phyloP scores from a whole-genome alignment of 2,888 invertebrate genomes.

The Lasius fuliginosus region DNA sequence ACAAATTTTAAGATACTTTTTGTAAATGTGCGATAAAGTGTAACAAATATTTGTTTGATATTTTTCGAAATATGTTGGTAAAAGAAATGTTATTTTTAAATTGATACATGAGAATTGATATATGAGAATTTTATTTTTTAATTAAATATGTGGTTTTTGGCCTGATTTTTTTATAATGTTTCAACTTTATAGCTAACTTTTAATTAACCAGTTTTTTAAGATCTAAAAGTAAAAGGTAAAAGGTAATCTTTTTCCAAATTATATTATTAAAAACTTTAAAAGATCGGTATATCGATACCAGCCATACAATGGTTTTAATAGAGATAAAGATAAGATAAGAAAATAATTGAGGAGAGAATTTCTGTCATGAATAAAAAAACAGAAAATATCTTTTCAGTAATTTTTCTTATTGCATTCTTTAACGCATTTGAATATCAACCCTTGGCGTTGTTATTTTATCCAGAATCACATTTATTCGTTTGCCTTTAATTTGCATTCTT shows the following conservation, averaged over 20 bases:
- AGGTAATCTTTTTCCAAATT: not conserved
- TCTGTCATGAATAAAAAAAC: not conserved
- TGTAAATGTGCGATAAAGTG: not conserved
- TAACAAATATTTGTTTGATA: not conserved
- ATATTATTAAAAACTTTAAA: not conserved
- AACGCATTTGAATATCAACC: not conserved
- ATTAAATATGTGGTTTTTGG: not conserved
- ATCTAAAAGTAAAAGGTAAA: not conserved
- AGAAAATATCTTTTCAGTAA: not conserved
- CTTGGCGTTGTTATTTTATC: not conserved
- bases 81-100: not conserved
- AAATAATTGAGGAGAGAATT: not conserved
- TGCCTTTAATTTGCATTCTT: not conserved
- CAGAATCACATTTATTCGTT: not conserved
- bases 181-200: not conserved
- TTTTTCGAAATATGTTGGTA: conserved; percentile 2
- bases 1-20: not conserved
- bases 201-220: not conserved
- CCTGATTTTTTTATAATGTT: not conserved
- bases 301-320: not conserved
- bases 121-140: not conserved
- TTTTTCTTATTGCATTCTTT: not conserved
- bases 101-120: not conserved
- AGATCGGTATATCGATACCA: not conserved
- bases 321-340: not conserved